Base-by-base conservation (phyloP, 1,140 invertebrate genomes). In the Pararge aegeria region DNA sequence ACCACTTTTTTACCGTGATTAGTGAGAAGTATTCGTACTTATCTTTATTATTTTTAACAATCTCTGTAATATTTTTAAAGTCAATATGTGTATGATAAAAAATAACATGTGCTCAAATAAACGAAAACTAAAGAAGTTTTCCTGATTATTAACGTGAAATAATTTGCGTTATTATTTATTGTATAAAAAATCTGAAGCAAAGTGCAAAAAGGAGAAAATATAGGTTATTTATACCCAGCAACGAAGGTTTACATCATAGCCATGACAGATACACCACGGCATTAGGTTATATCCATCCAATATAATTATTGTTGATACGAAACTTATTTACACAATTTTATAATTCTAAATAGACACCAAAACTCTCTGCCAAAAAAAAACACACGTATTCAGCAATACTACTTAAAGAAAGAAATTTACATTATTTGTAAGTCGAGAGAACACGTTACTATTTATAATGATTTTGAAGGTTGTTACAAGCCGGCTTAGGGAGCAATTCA, bases 171-270 rank as follows among this genome's bases (percentile, higher is more conserved):
- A 5, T 37, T 37, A 37, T 37, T 37, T 37, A 37, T n/a, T 10
- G 34, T 37, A 2, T 13, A 3, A 2, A 5, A 10, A 37, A 37
- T 2, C 3, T 37, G 6, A 10, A 7, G 38, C 38, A 42, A 16
- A 42, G 13, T 42, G 7, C 6, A 42, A 42, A 42, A 18, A 15
- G 3, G 1, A 42, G 1, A 42, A 42, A 40, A 27, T 18, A 13
- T n/a, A 40, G n/a, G 5, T 38, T 34, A 3, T 52, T 70, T 70
- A 77, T 84, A 87, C 81, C 81, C 80, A 86, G 73, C 67, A 75
- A 72, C 70, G 78, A 68, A 78, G 68, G 66, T 81, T 80, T 78
- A 81, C 63, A 80, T 84, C 81, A 84, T 81, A 87, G 76, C 80
- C 78, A 75, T 78, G 73, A 73, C 79, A 83, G 68, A 83, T 80